Conservation (phyloP, 1,140 invertebrate genomes). For the Pteromalus puparum region DNA sequence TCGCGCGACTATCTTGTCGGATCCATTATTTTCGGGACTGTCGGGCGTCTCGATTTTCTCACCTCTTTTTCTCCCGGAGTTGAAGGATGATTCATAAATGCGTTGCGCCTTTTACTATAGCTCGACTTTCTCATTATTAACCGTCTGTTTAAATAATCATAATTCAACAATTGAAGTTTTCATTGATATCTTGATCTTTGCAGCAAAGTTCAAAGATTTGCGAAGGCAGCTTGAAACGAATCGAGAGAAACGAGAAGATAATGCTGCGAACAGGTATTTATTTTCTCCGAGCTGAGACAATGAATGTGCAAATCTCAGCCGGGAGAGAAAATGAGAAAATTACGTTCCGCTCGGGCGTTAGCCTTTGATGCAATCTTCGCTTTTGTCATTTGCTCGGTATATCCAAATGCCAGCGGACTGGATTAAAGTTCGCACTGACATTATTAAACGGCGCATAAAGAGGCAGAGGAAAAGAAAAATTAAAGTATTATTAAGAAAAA, state of each 20-base stretch:
- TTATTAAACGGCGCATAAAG: background rate
- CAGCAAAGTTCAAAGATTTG: background rate
- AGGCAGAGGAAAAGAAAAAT: no score
- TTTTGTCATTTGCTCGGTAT: background rate
- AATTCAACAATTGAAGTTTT: no score
- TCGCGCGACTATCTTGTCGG: background rate
- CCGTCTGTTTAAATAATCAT: background rate
- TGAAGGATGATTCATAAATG: background rate
- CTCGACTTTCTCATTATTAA: no score
- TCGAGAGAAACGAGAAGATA: background rate
- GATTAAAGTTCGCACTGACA: no score
- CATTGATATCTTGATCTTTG: no score
- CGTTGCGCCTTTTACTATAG: background rate
- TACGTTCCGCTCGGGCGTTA: background rate
- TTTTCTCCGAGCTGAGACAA: background rate
- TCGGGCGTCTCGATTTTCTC: constrained; percentile 13
- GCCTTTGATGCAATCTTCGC: background rate
- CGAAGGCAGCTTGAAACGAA: background rate
- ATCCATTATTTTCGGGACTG: constrained; percentile 25
- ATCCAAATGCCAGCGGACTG: background rate
- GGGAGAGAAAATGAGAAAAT: background rate
- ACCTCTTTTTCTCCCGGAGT: background rate
- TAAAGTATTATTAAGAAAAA: no score
- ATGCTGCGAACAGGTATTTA: background rate
- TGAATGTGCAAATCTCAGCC: constrained; percentile 1